phyloP scores from a whole-genome alignment of 2,888 invertebrate genomes.

The Lepeophtheirus nordmannii region DNA sequence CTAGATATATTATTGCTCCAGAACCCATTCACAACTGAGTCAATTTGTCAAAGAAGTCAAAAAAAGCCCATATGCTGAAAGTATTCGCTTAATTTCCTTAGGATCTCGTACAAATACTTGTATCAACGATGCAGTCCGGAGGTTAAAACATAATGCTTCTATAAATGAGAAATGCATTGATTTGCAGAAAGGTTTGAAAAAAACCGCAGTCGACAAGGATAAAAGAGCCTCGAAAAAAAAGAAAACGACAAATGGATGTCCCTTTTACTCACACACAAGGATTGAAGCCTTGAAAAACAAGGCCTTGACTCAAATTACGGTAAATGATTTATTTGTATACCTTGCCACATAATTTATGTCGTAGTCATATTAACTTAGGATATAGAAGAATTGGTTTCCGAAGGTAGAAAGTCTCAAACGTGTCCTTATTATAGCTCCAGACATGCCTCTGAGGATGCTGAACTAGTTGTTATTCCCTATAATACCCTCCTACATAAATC shows the following conservation, averaged over 20 bases:
- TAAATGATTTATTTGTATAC: slow-evolving; percentile 35
- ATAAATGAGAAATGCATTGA: slow-evolving; percentile 66
- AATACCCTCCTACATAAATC: slow-evolving; percentile 61
- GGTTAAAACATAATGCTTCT: slow-evolving; percentile 53
- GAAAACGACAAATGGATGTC: slow-evolving; percentile 46
- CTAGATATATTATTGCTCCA: slow-evolving; percentile 79
- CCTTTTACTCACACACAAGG: slow-evolving; percentile 47
- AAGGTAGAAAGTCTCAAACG: slow-evolving; percentile 50
- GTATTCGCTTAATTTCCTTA: slow-evolving; percentile 58
- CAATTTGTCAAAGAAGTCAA: slow-evolving; percentile 88
- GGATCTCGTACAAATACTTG: slow-evolving; percentile 86
- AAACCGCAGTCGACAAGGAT: slow-evolving; percentile 38
- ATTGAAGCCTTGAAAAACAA: slow-evolving; percentile 41
- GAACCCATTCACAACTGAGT: slow-evolving; percentile 89
- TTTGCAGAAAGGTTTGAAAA: slow-evolving; percentile 48
- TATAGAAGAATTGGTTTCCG: slow-evolving; percentile 64
- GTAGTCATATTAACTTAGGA: slow-evolving; percentile 45
- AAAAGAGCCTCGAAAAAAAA: slow-evolving; percentile 45
- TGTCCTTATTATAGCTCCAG: slow-evolving; percentile 90
- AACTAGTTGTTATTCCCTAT: slow-evolving; percentile 59
- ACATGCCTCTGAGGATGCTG: slow-evolving; percentile 62
- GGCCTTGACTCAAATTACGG: slow-evolving; percentile 28
- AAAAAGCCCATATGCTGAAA: slow-evolving; percentile 53
- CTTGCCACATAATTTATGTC: neutral
- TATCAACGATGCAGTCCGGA: slow-evolving; percentile 61